These are phyloP conservation scores for Villa cingulata DNA, from an alignment of 2,888 invertebrate genomes.

Conservation along the genomic window DNA sequence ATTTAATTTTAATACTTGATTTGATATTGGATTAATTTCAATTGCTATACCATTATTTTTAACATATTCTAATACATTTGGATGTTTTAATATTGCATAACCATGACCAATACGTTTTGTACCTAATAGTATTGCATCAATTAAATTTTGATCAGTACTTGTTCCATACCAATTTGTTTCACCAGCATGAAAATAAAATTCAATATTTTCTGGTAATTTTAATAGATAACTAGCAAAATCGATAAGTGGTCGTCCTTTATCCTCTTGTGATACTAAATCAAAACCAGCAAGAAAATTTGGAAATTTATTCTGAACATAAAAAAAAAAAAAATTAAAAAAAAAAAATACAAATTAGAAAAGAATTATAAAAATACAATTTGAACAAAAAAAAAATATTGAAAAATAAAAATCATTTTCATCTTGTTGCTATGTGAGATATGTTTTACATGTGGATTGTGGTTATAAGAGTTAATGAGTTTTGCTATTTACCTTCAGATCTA, in stretches of 20 bases:
- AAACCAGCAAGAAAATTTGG: slow-evolving; percentile 61
- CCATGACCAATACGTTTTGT: slow-evolving; percentile 67
- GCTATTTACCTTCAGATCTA: slow-evolving; percentile 23
- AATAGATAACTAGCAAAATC: slow-evolving; percentile 46
- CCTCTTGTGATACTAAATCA: slow-evolving; percentile 71
- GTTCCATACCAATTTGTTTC: slow-evolving; percentile 65
- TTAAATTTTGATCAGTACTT: slow-evolving; percentile 53
- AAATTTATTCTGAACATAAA: slow-evolving; percentile 39
- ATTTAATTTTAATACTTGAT: slow-evolving; percentile 56
- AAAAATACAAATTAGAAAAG: too few relatives aligned
- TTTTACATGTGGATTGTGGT: too few relatives aligned
- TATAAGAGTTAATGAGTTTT: not conserved
- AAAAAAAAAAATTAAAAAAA: slow-evolving; percentile 24
- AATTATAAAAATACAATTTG: too few relatives aligned
- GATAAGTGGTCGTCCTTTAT: slow-evolving; percentile 48
- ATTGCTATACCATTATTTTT: slow-evolving; percentile 49
- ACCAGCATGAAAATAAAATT: slow-evolving; percentile 68
- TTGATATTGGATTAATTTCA: slow-evolving; percentile 69
- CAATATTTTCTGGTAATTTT: slow-evolving; percentile 38
- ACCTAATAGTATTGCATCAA: slow-evolving; percentile 63
- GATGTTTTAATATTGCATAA: slow-evolving; percentile 61
- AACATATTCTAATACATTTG: slow-evolving; percentile 44
- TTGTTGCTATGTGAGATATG: not conserved
- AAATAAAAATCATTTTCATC: not conserved
- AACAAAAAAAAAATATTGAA: not conserved